Conservation (phyloP, 2,113 vertebrate species). For the Pseudorectes ferrugineus region DNA sequence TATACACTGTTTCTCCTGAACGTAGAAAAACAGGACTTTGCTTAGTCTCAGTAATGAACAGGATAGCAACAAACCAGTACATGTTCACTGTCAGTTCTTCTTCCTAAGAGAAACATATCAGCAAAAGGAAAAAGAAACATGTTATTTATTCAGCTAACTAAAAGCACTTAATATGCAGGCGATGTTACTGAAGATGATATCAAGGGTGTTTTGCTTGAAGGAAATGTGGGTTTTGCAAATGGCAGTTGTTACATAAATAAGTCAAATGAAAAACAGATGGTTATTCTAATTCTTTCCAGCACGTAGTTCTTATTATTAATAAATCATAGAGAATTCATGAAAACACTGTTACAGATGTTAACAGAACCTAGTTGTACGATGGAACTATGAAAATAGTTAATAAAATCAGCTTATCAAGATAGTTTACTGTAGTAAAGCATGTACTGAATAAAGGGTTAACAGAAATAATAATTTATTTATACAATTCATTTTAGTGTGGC, state of each 20-base stretch:
- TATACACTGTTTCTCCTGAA: not conserved
- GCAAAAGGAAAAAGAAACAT: accelerated
- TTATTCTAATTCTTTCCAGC: not conserved
- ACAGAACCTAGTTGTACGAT: not conserved
- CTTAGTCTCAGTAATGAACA: not conserved
- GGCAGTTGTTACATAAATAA: not conserved
- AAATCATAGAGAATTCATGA: not conserved
- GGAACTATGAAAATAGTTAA: not conserved
- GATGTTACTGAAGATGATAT: not conserved
- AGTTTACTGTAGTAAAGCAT: not conserved
- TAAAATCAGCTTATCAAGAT: not conserved
- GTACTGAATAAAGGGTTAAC: not conserved
- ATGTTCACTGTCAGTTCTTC: not conserved
- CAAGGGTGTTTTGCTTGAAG: not conserved
- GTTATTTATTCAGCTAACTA: not conserved
- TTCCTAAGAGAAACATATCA: not conserved
- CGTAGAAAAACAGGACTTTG: not conserved
- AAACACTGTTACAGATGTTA: not conserved
- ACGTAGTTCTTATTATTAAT: not conserved
- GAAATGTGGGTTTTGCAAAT: not conserved
- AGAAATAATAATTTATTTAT: not conserved
- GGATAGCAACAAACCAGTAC: not conserved
- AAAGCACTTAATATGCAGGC: not conserved
- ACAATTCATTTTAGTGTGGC: not conserved
- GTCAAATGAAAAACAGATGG: not conserved